Evolutionary conservation across 2,113 vertebrate genomes (phyloP).

Genomic region (Pomatostomus ruficeps): DNA sequence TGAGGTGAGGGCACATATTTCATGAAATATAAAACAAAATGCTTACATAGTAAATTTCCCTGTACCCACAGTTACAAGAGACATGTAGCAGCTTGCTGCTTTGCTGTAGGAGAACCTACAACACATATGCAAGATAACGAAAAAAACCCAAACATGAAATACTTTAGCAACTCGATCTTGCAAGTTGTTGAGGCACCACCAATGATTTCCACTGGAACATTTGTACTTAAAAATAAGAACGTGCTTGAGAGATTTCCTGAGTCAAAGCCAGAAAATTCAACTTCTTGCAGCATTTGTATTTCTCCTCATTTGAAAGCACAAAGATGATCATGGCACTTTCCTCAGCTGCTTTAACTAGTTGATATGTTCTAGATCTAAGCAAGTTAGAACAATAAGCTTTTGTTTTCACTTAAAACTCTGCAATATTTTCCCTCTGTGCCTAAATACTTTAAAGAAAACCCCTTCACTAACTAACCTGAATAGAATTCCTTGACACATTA

Average conservation of each 20-base stretch:
- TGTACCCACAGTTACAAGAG: background rate
- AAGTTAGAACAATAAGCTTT: background rate
- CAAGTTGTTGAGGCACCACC: background rate
- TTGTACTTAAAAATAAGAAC: background rate
- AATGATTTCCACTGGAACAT: background rate
- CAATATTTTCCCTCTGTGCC: background rate
- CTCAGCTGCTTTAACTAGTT: background rate
- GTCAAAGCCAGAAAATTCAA: background rate
- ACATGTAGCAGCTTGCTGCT: constrained; percentile 2
- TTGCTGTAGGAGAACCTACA: background rate
- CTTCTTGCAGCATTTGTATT: background rate
- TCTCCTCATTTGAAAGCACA: background rate
- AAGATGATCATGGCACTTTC: background rate
- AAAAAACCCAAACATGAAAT: background rate
- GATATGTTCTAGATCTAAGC: background rate
- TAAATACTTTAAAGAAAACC: background rate
- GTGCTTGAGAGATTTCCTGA: background rate
- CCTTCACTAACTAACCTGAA: background rate
- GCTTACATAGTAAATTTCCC: background rate
- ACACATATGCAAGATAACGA: background rate
- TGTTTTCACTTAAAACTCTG: background rate
- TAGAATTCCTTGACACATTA: background rate
- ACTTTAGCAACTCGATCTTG: background rate
- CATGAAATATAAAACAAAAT: background rate
- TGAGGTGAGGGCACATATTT: background rate